These are phyloP conservation scores for Scalopus aquaticus DNA, from an alignment of 2,113 vertebrate species.

Conservation along the genomic window DNA sequence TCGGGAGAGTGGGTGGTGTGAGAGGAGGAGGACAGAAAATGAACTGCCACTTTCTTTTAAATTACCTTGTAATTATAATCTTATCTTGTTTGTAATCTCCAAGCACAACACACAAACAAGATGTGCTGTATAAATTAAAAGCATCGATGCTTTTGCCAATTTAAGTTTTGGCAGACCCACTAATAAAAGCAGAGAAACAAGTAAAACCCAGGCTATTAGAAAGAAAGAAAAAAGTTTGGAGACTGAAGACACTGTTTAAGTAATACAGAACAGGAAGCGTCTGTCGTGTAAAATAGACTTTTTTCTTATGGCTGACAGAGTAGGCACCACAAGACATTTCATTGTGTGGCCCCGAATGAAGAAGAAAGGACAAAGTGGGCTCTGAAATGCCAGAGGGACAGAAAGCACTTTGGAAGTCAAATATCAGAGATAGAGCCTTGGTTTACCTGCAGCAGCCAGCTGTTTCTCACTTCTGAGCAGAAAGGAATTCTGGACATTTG, in stretches of 20 bases:
- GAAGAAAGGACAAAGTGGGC: not conserved
- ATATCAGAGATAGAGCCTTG: not conserved
- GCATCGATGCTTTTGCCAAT: not conserved
- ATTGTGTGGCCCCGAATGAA: not conserved
- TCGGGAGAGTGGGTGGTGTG: too few relatives aligned
- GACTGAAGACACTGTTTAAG: not conserved
- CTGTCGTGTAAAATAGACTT: not conserved
- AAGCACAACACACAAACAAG: not conserved
- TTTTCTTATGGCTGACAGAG: not conserved
- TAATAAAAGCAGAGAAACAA: not conserved
- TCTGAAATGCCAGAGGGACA: not conserved
- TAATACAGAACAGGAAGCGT: not conserved
- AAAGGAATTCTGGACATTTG: not conserved
- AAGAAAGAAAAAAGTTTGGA: not conserved
- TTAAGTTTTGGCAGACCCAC: not conserved
- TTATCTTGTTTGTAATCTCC: not conserved
- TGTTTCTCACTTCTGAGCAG: not conserved
- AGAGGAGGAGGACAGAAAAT: not conserved
- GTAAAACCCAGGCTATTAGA: not conserved
- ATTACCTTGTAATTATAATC: not conserved
- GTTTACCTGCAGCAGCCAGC: not conserved
- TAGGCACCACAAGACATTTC: not conserved
- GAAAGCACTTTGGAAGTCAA: not conserved
- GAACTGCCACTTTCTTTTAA: not conserved
- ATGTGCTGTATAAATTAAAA: not conserved